These are phyloP conservation scores for Hippoglossus stenolepis DNA, from an alignment of 2,113 vertebrate genomes.

Conservation along the genomic window DNA sequence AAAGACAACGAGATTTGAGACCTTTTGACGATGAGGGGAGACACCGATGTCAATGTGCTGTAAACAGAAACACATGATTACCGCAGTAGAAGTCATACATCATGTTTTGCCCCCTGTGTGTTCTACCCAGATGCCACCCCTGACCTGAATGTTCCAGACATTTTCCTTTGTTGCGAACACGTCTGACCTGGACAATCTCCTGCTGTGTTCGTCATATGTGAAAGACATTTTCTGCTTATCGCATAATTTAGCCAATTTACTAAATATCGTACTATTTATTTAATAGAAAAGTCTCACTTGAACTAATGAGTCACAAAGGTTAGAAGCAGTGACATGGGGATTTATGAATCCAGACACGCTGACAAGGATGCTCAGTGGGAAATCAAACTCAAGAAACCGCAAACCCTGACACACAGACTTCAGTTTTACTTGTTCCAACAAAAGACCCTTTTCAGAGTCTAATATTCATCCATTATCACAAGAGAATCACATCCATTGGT, in stretches of 20 bases:
- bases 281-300: background rate
- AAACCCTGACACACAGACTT: slow-evolving; percentile 10
- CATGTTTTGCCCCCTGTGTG: no score
- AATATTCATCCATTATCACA: slow-evolving; percentile 44
- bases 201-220: no score
- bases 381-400: background rate
- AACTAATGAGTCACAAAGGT: slow-evolving; percentile 56
- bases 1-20: no score
- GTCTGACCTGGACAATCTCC: no score
- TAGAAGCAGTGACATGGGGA: slow-evolving; percentile 32
- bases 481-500: slow-evolving; percentile 47
- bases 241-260: no score
- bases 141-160: no score
- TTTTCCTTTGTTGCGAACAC: background rate
- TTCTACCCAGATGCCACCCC: no score
- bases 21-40: background rate
- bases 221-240: no score
- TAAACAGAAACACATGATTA: no score
- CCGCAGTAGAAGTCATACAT: no score
- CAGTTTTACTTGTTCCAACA: slow-evolving; percentile 11
- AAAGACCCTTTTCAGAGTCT: slow-evolving; percentile 11
- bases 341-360: slow-evolving; percentile 58
- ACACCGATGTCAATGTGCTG: no score
- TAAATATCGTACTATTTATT: no score
- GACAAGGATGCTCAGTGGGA: slow-evolving; percentile 39